phyloP scores from a whole-genome alignment of 92 coral and sea anemone genomes.

The Zoanthus gigantus region DNA sequence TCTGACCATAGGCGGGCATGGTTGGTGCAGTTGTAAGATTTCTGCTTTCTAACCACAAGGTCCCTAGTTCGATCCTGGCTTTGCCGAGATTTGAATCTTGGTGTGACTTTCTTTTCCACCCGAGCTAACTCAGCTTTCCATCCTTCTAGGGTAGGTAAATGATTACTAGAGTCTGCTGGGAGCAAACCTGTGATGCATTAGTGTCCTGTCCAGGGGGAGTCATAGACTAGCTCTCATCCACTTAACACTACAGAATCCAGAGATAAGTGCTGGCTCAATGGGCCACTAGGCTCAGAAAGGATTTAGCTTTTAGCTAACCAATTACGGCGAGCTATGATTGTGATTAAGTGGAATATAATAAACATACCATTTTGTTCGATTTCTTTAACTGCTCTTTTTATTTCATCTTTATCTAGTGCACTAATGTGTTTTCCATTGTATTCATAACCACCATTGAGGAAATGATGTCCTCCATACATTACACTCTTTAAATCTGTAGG shows the following conservation, averaged over 20 bases:
- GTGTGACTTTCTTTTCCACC: too few relatives aligned
- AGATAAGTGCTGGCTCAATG: background rate
- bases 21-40: too few relatives aligned
- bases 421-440: conserved; percentile 74
- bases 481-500: conserved; percentile 81
- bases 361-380: conserved; percentile 72
- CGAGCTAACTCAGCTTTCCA: too few relatives aligned
- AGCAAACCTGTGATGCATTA: background rate
- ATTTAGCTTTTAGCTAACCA: too few relatives aligned
- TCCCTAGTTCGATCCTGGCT: too few relatives aligned
- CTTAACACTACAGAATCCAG: background rate
- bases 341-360: too few relatives aligned
- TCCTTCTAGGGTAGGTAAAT: background rate
- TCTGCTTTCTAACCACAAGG: too few relatives aligned
- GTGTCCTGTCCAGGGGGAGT: background rate
- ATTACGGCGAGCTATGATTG: background rate
- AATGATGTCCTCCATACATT: conserved; percentile 73
- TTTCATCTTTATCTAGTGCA: conserved; percentile 76
- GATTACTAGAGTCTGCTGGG: background rate
- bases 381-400: conserved; percentile 58
- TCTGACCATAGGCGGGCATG: too few relatives aligned
- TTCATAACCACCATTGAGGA: conserved; percentile 90
- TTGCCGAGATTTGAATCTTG: too few relatives aligned
- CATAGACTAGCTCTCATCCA: background rate
- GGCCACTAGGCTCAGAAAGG: background rate